Base-by-base conservation (phyloP, 1,140 invertebrate species). In the Rhyacophila brunnea region DNA sequence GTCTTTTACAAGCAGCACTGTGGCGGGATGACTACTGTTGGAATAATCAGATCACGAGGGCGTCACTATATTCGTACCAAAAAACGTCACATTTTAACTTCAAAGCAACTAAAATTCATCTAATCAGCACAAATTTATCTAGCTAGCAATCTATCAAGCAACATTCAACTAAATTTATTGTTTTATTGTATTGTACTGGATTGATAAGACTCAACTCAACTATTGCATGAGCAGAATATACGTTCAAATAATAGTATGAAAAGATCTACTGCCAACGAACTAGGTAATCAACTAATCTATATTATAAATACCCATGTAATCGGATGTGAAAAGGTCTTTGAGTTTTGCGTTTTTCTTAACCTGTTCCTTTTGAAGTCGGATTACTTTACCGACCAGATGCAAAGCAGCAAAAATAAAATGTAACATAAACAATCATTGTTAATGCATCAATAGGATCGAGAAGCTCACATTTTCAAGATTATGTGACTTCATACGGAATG, bases 321-420 rank as follows among this genome's bases (percentile, higher is more conserved):
- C 85, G 74, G 83, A 84, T 70, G 84, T 82, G 82, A 87, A 86
- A 80, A 86, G 84, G 82, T 86, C 84, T 85, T 86, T 86, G 78
- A 87, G 82, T 83, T 85, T 86, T 71, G 83, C 83, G 81, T 85
- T 87, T 82, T 85, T 83, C 79, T 83, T 83, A 73, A 81, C 79
- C 70, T 83, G 81, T 76, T 86, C 84, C 75, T 84, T 84, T 78
- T 84, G 83, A 74, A 79, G 80, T 77, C 84, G 83, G 83, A 84
- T 86, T 80, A 83, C 85, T 87, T 82, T 81, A 81, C 79, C 74
- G 74, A 78, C 74, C 77, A 78, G 60, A 78, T 71, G 74, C 76
- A 75, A 81, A 79, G 80, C 80, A 81, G 80, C 80, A 77, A 79
- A 77, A 70, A 79, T 73, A 80, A 79, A 78, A 71, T 74, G 69